Conservation (phyloP, 2,888 invertebrate species). For the Melolontha melolontha region DNA sequence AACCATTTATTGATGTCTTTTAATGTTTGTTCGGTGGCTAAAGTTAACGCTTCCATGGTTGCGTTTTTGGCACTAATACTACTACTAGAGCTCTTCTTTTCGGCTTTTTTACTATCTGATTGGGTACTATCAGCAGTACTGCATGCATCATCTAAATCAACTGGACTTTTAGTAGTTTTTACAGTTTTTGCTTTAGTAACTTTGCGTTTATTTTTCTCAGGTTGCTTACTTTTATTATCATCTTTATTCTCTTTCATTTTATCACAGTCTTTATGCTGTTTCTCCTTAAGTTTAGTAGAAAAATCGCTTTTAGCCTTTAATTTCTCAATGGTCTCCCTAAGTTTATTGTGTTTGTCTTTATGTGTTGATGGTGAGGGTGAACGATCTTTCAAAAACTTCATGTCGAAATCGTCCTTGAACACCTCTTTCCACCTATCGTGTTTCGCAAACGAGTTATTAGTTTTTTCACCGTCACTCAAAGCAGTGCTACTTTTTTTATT, state of each 20-base stretch:
- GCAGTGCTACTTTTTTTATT: slow-evolving; percentile 44
- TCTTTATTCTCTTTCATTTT: slow-evolving; percentile 56
- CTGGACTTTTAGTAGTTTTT: slow-evolving; percentile 45
- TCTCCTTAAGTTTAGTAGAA: slow-evolving; percentile 62
- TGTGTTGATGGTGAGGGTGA: slow-evolving; percentile 46
- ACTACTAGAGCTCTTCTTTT: slow-evolving; percentile 50
- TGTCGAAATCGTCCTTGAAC: slow-evolving; percentile 50
- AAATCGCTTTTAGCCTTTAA: slow-evolving; percentile 74
- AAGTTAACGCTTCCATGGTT: slow-evolving; percentile 75
- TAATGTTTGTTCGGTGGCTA: slow-evolving; percentile 81
- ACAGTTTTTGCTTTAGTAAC: slow-evolving; percentile 36
- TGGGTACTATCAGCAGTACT: slow-evolving; percentile 57
- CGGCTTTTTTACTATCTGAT: slow-evolving; percentile 53
- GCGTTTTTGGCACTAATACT: slow-evolving; percentile 57
- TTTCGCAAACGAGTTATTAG: slow-evolving; percentile 53
- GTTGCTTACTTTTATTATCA: slow-evolving; percentile 48
- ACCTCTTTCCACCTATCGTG: slow-evolving; percentile 56
- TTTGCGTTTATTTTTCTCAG: slow-evolving; percentile 42
- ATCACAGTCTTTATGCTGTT: slow-evolving; percentile 55
- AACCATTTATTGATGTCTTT: slow-evolving; percentile 92
- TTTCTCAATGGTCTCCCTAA: slow-evolving; percentile 72
- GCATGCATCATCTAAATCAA: slow-evolving; percentile 58
- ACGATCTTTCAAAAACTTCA: slow-evolving; percentile 35
- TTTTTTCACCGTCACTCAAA: slow-evolving; percentile 52
- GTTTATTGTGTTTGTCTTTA: slow-evolving; percentile 64